A percentile compares a stretch with the other conserved stretches of the same genome.
Conservation (phyloP, 2,888 invertebrate genomes). For the Brenthis ino region DNA sequence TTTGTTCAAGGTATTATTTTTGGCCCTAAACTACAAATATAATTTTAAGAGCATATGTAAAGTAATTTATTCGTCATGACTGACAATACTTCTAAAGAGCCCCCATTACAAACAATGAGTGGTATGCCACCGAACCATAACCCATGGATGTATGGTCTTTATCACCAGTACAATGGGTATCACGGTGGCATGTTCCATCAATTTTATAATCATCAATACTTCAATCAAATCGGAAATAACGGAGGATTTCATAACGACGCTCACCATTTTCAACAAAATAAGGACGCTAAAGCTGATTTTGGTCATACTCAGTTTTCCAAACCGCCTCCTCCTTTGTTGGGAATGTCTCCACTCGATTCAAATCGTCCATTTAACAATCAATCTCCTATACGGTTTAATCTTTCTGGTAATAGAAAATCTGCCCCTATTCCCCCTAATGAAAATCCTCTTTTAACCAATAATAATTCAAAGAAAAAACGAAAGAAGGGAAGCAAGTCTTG, state of each 20-base stretch:
- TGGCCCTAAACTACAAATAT: constrained; percentile 28
- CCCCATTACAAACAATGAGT: constrained; percentile 73
- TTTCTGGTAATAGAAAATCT: constrained; percentile 68
- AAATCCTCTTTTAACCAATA: constrained; percentile 68
- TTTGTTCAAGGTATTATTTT: constrained; percentile 47
- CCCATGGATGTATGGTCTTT: constrained; percentile 74
- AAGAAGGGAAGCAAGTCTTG: constrained; percentile 85
- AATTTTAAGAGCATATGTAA: constrained; percentile 7
- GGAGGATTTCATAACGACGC: constrained; percentile 49
- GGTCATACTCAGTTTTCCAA: constrained; percentile 61
- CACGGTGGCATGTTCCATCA: constrained; percentile 74
- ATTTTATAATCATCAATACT: constrained; percentile 76
- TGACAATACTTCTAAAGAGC: constrained; percentile 70
- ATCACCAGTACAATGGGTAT: constrained; percentile 69
- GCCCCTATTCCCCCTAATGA: constrained; percentile 66
- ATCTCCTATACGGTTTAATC: constrained; percentile 74
- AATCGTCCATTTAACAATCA: constrained; percentile 73
- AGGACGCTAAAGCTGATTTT: constrained; percentile 57
- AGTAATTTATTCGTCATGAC: constrained; percentile 52
- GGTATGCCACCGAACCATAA: constrained; percentile 69
- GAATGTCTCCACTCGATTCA: constrained; percentile 72
- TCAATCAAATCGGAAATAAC: constrained; percentile 67
- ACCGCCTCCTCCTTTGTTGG: constrained; percentile 69
- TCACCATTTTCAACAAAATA: constrained; percentile 64
- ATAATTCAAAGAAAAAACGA: constrained; percentile 87